These are phyloP conservation scores for Scomber scombrus DNA, from an alignment of 2,113 vertebrate species.

Conservation along the genomic window DNA sequence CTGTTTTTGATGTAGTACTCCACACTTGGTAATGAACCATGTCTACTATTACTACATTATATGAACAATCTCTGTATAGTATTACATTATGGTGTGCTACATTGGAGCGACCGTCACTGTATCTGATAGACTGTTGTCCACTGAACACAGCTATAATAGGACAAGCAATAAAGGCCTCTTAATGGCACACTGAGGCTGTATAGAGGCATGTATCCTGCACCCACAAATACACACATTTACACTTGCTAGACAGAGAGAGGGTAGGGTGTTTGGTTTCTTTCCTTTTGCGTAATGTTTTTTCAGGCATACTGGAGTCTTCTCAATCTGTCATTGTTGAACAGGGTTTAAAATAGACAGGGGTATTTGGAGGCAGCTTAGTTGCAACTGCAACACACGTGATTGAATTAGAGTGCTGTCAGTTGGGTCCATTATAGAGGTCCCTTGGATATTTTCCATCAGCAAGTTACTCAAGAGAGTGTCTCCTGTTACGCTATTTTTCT, in stretches of 20 bases:
- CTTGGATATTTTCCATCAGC: slow-evolving; percentile 76
- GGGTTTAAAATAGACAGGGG: slow-evolving; percentile 74
- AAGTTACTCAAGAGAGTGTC: slow-evolving; percentile 37
- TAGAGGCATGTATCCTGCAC: slow-evolving; percentile 15
- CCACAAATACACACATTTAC: slow-evolving; percentile 29
- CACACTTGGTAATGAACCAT: not conserved
- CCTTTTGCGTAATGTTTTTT: slow-evolving; percentile 78
- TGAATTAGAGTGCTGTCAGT: slow-evolving; percentile 79
- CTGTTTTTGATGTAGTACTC: slow-evolving; percentile 10
- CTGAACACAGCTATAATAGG: not conserved
- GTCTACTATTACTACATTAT: not conserved
- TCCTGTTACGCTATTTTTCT: slow-evolving; percentile 52
- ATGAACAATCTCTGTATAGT: not conserved
- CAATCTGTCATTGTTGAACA: slow-evolving; percentile 68
- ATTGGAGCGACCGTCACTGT: not conserved
- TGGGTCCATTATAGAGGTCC: slow-evolving; percentile 65
- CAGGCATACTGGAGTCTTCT: slow-evolving; percentile 69
- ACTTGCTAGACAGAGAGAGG: slow-evolving; percentile 31
- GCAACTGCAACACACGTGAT: slow-evolving; percentile 71
- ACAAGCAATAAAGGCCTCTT: slow-evolving; percentile 5
- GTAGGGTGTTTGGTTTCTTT: slow-evolving; percentile 56
- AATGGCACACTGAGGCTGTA: not conserved
- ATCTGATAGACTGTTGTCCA: not conserved
- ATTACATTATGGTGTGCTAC: not conserved
- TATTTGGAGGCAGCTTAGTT: slow-evolving; percentile 77